phyloP scores from a whole-genome alignment of 2,797 vertebrate genomes.

The Mallotus villosus region DNA sequence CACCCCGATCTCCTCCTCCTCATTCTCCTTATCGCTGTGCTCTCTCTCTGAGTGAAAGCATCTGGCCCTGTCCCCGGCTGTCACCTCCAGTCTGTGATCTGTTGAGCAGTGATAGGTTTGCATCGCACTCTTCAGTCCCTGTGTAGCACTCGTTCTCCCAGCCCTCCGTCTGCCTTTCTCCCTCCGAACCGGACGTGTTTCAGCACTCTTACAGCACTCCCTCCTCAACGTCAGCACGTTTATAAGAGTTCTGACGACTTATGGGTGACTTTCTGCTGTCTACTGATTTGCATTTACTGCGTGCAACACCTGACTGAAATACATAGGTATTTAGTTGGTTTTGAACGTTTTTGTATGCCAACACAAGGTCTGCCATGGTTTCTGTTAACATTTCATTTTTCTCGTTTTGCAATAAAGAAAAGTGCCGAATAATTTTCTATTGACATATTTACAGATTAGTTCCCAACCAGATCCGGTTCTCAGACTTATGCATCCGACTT shows the following conservation, averaged over 20 bases:
- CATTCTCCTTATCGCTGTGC: neutral
- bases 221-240: neutral
- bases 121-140: neutral
- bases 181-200: too few relatives aligned
- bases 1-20: conserved; percentile 6
- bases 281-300: too few relatives aligned
- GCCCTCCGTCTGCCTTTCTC: neutral
- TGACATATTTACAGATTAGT: too few relatives aligned
- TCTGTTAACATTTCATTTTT: too few relatives aligned
- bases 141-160: neutral
- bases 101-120: conserved; percentile 8
- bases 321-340: too few relatives aligned
- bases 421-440: too few relatives aligned
- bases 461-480: too few relatives aligned
- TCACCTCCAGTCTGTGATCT: conserved; percentile 19
- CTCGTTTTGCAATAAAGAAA: too few relatives aligned
- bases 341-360: too few relatives aligned
- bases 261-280: neutral
- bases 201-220: neutral
- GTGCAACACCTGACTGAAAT: too few relatives aligned
- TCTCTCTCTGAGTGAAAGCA: conserved; percentile 53
- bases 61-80: conserved; percentile 61
- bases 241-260: neutral
- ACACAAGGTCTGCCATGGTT: too few relatives aligned
- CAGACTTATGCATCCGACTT: too few relatives aligned